Percentiles rank a stretch among this genome's conserved stretches.
Conservation (phyloP, 2,888 invertebrate genomes). For the Torymus texanus region DNA sequence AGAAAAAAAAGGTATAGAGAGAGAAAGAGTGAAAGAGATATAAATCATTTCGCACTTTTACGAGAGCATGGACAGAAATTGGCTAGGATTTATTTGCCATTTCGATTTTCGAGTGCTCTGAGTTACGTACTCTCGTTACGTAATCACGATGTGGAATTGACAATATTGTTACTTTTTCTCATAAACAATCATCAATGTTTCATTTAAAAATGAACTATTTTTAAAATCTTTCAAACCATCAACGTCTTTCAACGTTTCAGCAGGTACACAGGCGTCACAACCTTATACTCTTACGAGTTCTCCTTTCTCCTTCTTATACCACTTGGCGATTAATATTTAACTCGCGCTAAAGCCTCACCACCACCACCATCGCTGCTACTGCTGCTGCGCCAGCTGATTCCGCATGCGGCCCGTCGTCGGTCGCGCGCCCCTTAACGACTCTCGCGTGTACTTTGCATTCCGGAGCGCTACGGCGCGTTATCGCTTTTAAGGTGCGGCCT, state of each 20-base stretch:
- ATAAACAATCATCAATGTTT: too few species aligned
- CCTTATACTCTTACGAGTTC: not conserved
- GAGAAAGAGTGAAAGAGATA: not conserved
- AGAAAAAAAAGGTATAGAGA: not conserved
- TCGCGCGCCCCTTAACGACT: not conserved
- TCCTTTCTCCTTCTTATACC: not conserved
- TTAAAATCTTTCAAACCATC: too few species aligned
- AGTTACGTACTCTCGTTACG: slow-evolving; percentile 12
- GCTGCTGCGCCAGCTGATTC: slow-evolving; percentile 5
- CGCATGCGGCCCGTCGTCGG: slow-evolving; percentile 17
- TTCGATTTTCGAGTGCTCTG: not conserved
- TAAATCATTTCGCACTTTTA: slow-evolving; percentile 20
- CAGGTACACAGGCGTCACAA: not conserved
- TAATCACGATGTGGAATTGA: not conserved
- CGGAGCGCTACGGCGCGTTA: not conserved
- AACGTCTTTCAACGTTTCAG: too few species aligned
- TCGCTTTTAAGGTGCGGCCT: too few species aligned
- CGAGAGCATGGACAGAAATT: not conserved
- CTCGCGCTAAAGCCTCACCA: slow-evolving; percentile 34
- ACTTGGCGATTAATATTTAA: slow-evolving; percentile 53
- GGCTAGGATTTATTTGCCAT: slow-evolving; percentile 19
- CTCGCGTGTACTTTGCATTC: slow-evolving; percentile 29
- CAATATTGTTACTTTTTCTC: too few species aligned
- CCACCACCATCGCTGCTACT: too few species aligned
- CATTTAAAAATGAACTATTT: too few species aligned